These are phyloP conservation scores for Sterrhoptilus dennistouni DNA, from an alignment of 2,113 vertebrate species.

Conservation along the genomic window DNA sequence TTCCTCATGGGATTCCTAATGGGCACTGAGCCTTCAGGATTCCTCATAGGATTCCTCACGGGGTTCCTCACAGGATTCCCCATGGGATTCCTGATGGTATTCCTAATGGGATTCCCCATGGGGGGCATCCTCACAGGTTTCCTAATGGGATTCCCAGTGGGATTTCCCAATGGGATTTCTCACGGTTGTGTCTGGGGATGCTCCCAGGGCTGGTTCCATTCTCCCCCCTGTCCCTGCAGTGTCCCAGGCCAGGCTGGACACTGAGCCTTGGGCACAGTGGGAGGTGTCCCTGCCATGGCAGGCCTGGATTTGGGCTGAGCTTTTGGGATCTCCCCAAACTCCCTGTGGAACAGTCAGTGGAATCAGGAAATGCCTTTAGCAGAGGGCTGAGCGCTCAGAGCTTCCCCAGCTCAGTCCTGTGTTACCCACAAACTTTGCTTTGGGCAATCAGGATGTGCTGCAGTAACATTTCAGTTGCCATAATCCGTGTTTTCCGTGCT, in stretches of 20 bases:
- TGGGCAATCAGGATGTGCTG: neutral
- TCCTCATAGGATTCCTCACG: too few species aligned
- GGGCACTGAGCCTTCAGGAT: too few species aligned
- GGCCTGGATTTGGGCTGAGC: fast-evolving
- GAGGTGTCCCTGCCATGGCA: neutral
- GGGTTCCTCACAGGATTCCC: too few species aligned
- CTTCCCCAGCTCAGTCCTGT: neutral
- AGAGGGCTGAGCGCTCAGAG: neutral
- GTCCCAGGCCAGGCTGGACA: fast-evolving
- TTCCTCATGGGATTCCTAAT: too few species aligned
- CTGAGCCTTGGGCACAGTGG: neutral
- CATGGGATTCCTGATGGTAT: too few species aligned
- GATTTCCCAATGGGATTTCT: neutral
- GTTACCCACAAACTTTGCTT: neutral
- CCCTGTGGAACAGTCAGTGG: neutral
- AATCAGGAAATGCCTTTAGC: neutral
- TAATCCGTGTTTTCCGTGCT: neutral
- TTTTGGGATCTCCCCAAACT: too few species aligned
- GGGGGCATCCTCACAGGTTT: too few species aligned
- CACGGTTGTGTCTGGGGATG: neutral
- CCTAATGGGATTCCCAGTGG: too few species aligned
- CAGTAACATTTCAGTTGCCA: neutral
- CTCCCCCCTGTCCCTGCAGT: neutral
- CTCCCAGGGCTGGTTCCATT: neutral
- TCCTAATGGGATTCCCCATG: too few species aligned